Base-by-base conservation (phyloP, 2,888 invertebrate species). In the Tuta absoluta region DNA sequence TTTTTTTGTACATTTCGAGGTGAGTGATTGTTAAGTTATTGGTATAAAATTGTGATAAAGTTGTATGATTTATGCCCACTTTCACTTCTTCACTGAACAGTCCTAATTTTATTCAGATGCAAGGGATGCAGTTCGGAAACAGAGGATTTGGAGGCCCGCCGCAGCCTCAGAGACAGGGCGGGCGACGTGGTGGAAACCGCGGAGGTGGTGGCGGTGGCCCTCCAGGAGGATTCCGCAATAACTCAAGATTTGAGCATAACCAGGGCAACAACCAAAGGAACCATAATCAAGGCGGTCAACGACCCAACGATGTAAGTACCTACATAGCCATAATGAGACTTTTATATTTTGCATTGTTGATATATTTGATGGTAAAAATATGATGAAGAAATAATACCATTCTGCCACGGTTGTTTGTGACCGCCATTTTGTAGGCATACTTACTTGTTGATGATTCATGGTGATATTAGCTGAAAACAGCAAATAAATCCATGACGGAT, bases 91-190 rank as follows among this genome's bases (percentile, higher is more conserved):
- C 62, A 45, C 57, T 58, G 62, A 28, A 17, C 62, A 33, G 51
- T 60, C 12, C 67, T 73, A 37, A 65, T 72, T 70, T 53, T 71
- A 85, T 87, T 86, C 85, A 89, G 82, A 86, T 86, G 84, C 86
- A 90, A 73, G 85, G 82, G 64, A 89, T 90, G 89, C 82, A 87
- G 71, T 91, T 80, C 67, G 87, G 86, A n/a, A 84, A 87, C 1
- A 79, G 91, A 75, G 91, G 91, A n/a, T 91, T 86, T 73, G 91
- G 91, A 24, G 91, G 91, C 5, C 88, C 89, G 28, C 91, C 91
- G 7, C 91, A 91, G 68, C 91, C 91, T 0, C 91, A 91, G 71
- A 82, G 91, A 58, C 89, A 86, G 68, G 87, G 87, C 62, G 81
- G 82, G 48, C 86, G 90, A 38, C 85, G 90, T 66, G 87, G 90